Conservation (phyloP, 35 echinoderm and acorn worm species). For the Chiridota heheva region DNA sequence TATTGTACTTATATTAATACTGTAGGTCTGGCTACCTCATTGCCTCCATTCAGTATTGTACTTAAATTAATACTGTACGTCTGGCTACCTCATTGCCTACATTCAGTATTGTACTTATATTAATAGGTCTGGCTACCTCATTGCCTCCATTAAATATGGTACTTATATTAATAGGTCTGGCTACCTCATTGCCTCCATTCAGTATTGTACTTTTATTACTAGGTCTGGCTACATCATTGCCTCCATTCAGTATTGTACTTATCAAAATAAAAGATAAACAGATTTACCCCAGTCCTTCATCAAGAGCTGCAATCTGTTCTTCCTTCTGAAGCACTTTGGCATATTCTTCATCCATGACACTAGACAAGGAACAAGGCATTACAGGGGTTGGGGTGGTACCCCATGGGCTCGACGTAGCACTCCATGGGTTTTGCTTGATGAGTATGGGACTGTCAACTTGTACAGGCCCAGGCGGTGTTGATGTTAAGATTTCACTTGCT, state of each 20-base stretch:
- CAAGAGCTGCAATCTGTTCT: conserved; percentile 52
- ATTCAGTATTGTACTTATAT: neutral
- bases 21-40: neutral
- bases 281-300: neutral
- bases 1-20: neutral
- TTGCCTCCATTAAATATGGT: neutral
- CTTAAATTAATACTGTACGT: neutral
- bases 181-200: neutral
- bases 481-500: too few relatives aligned
- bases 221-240: too few relatives aligned
- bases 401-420: conserved; percentile 92
- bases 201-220: neutral
- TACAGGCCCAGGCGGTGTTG: too few relatives aligned
- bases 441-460: too few relatives aligned
- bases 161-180: neutral
- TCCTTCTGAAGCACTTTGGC: conserved; percentile 76
- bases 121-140: neutral
- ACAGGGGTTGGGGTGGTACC: conserved; percentile 25
- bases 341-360: conserved; percentile 97
- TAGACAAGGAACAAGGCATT: conserved; percentile 64
- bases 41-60: too few relatives aligned
- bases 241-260: neutral
- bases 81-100: too few relatives aligned
- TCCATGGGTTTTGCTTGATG: too few relatives aligned
- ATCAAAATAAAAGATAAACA: neutral